A percentile compares a stretch with the other conserved stretches of the same genome.
Evolutionary conservation across 2,113 vertebrate species (phyloP).

Genomic region (Nyctibius bracteatus): DNA sequence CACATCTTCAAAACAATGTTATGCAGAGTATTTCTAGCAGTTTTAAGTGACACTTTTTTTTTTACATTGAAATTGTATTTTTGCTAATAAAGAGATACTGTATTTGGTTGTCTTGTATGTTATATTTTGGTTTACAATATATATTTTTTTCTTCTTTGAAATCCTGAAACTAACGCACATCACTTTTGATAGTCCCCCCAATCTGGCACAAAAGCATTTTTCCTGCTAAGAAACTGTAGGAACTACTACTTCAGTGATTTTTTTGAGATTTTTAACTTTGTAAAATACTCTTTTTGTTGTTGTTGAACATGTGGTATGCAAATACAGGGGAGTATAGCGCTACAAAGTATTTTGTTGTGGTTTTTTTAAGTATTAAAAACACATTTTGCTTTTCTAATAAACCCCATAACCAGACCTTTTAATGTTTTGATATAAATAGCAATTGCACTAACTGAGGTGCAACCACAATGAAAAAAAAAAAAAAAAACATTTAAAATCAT

Average conservation of each 20-base stretch:
- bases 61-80: not conserved
- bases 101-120: not conserved
- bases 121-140: not conserved
- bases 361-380: slow-evolving; percentile 49
- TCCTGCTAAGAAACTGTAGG: not conserved
- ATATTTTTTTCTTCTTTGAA: not conserved
- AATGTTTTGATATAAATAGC: slow-evolving; percentile 49
- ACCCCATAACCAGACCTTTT: slow-evolving; percentile 34
- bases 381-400: slow-evolving; percentile 62
- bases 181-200: not conserved
- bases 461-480: not conserved
- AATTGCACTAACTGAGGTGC: slow-evolving; percentile 38
- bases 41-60: rapidly evolving
- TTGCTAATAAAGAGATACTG: not conserved
- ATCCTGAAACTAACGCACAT: rapidly evolving
- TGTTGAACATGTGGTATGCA: slow-evolving; percentile 50
- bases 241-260: not conserved
- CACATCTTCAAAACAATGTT: rapidly evolving
- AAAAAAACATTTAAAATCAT: not conserved
- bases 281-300: not conserved
- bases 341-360: slow-evolving; percentile 48
- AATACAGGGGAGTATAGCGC: slow-evolving; percentile 24
- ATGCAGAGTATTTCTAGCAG: rapidly evolving
- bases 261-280: slow-evolving; percentile 44
- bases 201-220: not conserved